These are phyloP conservation scores for Cynodonichthys magdalenae DNA, from an alignment of 2,797 vertebrate genomes.

Conservation along the genomic window DNA sequence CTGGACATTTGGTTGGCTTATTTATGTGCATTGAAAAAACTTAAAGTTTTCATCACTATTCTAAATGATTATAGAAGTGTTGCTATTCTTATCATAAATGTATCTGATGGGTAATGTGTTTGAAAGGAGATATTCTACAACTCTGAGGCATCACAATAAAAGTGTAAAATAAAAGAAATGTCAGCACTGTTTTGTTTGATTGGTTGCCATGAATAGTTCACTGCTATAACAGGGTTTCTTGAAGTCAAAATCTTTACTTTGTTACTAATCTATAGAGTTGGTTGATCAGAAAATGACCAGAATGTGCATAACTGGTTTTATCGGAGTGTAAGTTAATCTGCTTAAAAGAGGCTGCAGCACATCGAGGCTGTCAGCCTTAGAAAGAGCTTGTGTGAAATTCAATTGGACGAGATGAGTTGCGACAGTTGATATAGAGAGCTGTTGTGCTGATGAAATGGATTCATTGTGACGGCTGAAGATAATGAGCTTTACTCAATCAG, in stretches of 20 bases:
- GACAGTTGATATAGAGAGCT: constrained; percentile 73
- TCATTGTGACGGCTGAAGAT: constrained; percentile 74
- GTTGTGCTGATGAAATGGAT: constrained; percentile 74
- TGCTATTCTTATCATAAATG: too few relatives aligned
- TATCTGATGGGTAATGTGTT: too few relatives aligned
- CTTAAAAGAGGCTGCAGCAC: constrained; percentile 63
- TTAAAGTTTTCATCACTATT: too few relatives aligned
- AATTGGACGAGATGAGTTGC: constrained; percentile 75
- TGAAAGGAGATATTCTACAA: not conserved
- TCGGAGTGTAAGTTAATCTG: constrained; percentile 69
- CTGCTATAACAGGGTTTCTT: constrained; percentile 16
- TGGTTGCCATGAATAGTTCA: not conserved
- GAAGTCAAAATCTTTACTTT: constrained; percentile 4
- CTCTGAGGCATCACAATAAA: not conserved
- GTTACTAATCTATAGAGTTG: constrained; percentile 41
- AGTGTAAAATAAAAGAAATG: not conserved
- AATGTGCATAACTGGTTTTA: constrained; percentile 48
- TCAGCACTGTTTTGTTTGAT: constrained; percentile 1
- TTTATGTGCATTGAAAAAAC: too few relatives aligned
- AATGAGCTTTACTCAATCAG: constrained; percentile 81
- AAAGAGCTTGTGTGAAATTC: constrained; percentile 63
- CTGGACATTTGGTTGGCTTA: too few relatives aligned
- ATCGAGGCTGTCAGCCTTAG: constrained; percentile 68
- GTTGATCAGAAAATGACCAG: constrained; percentile 47
- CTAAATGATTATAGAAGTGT: too few relatives aligned